phyloP scores from a whole-genome alignment of 2,113 vertebrate species.

The Hippocampus abdominalis region DNA sequence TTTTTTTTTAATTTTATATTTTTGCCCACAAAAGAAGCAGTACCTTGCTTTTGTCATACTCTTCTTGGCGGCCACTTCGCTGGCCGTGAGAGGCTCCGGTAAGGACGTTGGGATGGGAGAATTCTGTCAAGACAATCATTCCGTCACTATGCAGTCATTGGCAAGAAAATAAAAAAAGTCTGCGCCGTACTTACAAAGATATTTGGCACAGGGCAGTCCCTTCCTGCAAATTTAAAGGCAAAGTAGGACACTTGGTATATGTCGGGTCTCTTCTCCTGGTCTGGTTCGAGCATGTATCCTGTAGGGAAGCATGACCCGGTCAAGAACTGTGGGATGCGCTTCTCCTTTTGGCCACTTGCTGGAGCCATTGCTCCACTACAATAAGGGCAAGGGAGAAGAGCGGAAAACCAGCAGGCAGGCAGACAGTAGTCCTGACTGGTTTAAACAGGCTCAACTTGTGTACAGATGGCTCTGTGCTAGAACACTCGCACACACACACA shows the following conservation, averaged over 20 bases:
- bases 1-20: background rate
- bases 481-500: background rate
- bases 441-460: conserved; percentile 37
- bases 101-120: conserved; percentile 85
- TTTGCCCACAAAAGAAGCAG: background rate
- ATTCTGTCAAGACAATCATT: conserved; percentile 68
- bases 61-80: conserved; percentile 92
- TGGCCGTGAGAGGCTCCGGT: conserved; percentile 90
- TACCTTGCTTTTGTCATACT: conserved; percentile 96
- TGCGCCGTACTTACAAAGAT: conserved; percentile 82
- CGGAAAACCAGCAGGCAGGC: conserved; percentile 12
- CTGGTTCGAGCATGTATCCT: conserved; percentile 98
- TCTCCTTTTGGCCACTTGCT: conserved; percentile 37
- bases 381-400: conserved; percentile 26
- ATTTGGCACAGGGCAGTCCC: conserved; percentile 90
- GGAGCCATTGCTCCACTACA: conserved; percentile 40
- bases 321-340: background rate
- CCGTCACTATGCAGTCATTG: background rate
- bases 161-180: fast-evolving
- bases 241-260: conserved; percentile 95
- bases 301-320: background rate
- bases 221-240: conserved; percentile 92
- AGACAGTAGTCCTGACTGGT: conserved; percentile 21
- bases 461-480: background rate
- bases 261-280: conserved; percentile 90